These are phyloP conservation scores for Phocoena phocoena DNA, from an alignment of 2,113 vertebrate genomes.

Conservation along the genomic window DNA sequence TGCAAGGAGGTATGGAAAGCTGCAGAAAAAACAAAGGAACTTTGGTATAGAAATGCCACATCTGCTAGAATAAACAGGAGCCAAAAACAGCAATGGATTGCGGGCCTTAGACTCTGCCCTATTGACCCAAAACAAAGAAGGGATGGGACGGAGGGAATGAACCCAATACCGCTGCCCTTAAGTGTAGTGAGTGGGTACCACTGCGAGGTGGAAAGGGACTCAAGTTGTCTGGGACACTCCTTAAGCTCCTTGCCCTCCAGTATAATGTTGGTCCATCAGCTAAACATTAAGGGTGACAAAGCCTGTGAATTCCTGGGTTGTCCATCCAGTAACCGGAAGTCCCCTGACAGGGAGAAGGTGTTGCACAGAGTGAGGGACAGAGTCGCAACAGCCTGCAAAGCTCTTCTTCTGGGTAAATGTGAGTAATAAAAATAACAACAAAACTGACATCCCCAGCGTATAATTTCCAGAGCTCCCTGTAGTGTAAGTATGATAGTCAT, in stretches of 20 bases:
- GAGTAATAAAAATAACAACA: conserved; percentile 37
- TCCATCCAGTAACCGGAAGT: not conserved
- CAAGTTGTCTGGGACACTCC: too few relatives aligned
- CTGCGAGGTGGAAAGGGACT: not conserved
- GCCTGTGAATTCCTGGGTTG: not conserved
- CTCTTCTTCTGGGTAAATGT: not conserved
- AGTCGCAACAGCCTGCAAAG: not conserved
- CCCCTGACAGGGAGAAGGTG: not conserved
- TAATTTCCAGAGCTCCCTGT: conserved; percentile 39
- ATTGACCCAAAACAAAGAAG: not conserved
- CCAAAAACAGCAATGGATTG: not conserved
- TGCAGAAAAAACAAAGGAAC: conserved; percentile 33
- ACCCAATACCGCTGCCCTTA: not conserved
- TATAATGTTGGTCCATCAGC: not conserved
- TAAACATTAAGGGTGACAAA: not conserved
- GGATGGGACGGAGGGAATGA: not conserved
- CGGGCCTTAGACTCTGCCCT: not conserved
- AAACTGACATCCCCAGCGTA: not conserved
- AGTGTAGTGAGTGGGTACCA: not conserved
- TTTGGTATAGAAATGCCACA: not conserved
- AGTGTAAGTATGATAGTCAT: conserved; percentile 17
- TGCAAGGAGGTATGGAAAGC: not conserved
- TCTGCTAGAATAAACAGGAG: not conserved
- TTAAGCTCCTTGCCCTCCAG: not conserved
- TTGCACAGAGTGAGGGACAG: not conserved